Base-by-base conservation (phyloP, 2,888 invertebrate species). In the Dryomyza anilis region DNA sequence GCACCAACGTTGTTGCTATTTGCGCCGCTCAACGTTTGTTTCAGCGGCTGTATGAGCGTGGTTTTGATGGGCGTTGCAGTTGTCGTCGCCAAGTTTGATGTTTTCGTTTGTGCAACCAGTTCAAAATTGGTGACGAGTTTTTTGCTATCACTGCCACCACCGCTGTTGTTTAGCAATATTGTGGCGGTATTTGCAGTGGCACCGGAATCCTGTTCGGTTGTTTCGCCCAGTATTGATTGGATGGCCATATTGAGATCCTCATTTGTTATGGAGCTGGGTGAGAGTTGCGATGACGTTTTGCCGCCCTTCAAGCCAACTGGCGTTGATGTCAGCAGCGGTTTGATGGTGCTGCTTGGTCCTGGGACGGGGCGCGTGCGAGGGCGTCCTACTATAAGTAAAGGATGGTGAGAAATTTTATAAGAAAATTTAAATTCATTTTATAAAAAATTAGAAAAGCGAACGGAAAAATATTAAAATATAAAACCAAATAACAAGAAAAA, bases 361-460 rank as follows among this genome's bases (percentile, higher is more conserved):
- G 77, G 76, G 25, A 79, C 33, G 3, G 81, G 80, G 43, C 81
- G 77, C 5, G 79, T 80, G 21, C 83, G 84, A 12, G 86, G 86
- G 62, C 87, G 81, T 64, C 86, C 86, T 73, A 86, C 86, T 86
- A 74, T 67, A 74, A 72, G 25, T n/a, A 72, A 68, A 74, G 62
- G 69, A 59, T 48, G 14, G 1, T 48, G 7, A 59, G 16, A 0
- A 29, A 30, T 19, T 30, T 10, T 55, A 6, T 5, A 12, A 8
- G 23, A 46, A 10, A 19, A 6, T 12, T 39, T 19, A n/a, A 30
- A 2, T 33, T 33, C 33, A 36, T 33, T 23, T 12, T 48, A 23
- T 3, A n/a, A n/a, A n/a, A n/a, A n/a, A n/a, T n/a, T n/a, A n/a
- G n/a, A n/a, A n/a, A n/a, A n/a, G n/a, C n/a, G n/a, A n/a, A n/a